These are phyloP conservation scores for Galerucella pusilla DNA, from an alignment of 2,888 invertebrate species.

Conservation along the genomic window DNA sequence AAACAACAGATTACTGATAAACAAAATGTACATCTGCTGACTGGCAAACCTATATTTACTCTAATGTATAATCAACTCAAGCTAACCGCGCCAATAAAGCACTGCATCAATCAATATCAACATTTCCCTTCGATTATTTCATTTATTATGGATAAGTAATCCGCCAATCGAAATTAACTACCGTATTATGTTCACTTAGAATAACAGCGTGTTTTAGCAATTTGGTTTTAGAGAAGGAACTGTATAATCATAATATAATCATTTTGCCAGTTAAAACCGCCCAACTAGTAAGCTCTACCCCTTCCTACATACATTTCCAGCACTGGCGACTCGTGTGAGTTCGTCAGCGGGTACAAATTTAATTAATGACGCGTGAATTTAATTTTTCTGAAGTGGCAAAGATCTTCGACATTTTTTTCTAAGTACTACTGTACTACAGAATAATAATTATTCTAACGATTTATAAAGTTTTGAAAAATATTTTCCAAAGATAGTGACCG, in stretches of 20 bases:
- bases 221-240: background rate
- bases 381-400: too few species aligned
- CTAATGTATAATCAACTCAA: background rate
- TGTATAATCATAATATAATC: background rate
- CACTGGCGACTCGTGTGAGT: too few species aligned
- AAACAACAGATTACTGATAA: background rate
- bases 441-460: too few species aligned
- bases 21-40: background rate
- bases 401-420: too few species aligned
- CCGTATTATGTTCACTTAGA: constrained; percentile 3
- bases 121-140: background rate
- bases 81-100: background rate
- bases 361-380: too few species aligned
- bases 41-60: background rate
- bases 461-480: too few species aligned
- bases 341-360: too few species aligned
- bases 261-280: background rate
- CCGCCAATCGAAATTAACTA: background rate
- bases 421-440: too few species aligned
- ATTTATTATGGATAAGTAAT: background rate
- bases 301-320: too few species aligned
- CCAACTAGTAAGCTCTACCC: too few species aligned
- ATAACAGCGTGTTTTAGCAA: background rate
- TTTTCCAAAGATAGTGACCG: too few species aligned
- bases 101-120: constrained; percentile 8